A percentile compares a stretch with the other conserved stretches of the same genome.
Evolutionary conservation across 2,113 vertebrate species (phyloP).

Genomic region (Xyliphius kryptos): DNA sequence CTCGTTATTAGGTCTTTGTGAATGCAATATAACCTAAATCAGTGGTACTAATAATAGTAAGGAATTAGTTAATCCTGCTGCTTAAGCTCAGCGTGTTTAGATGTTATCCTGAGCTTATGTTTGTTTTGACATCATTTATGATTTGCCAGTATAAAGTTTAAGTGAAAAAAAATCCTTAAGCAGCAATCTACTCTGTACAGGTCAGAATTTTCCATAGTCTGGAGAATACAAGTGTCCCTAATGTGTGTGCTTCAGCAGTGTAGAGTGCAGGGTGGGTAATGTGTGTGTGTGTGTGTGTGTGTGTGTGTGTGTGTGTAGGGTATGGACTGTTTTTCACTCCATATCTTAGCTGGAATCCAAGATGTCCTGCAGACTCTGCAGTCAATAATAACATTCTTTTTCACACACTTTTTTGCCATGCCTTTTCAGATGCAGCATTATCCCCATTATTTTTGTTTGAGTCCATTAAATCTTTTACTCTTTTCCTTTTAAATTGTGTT

Average conservation of each 20-base stretch:
- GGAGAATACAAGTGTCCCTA: constrained; percentile 20
- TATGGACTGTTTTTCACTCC: constrained; percentile 36
- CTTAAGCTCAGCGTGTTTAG: no score
- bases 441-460: no score
- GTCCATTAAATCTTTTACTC: no score
- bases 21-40: no score
- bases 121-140: constrained; percentile 18
- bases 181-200: constrained; percentile 15
- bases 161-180: constrained; percentile 19
- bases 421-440: no score
- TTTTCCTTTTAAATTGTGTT: no score
- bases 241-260: constrained; percentile 24
- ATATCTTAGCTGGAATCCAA: constrained; percentile 53
- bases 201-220: constrained; percentile 34
- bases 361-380: constrained; percentile 40
- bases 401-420: constrained; percentile 33
- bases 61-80: no score
- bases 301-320: constrained; percentile 6
- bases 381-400: constrained; percentile 48
- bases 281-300: constrained; percentile 10
- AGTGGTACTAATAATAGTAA: background rate
- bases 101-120: background rate
- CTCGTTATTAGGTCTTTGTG: no score
- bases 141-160: constrained; percentile 9
- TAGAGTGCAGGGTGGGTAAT: background rate